Percentiles rank a stretch among this genome's conserved stretches.
Evolutionary conservation across 1,140 invertebrate species (phyloP).

Genomic region (Cherax destructor): DNA sequence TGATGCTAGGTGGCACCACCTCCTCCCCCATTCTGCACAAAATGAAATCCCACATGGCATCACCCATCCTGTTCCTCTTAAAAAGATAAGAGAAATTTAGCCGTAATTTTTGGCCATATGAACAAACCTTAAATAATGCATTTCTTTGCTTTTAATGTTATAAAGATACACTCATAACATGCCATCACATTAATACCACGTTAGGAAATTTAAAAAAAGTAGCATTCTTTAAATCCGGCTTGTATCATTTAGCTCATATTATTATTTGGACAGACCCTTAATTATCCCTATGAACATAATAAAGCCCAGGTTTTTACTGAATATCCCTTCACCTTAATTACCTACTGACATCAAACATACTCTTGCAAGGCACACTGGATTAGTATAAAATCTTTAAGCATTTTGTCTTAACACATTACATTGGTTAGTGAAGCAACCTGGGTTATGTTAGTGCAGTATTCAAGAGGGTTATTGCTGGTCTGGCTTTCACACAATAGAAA

Average conservation of each 20-base stretch:
- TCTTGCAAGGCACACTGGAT: too few species aligned
- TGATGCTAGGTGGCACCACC: conserved; percentile 17
- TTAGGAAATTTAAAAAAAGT: not conserved
- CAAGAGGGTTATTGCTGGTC: too few species aligned
- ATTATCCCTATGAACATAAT: too few species aligned
- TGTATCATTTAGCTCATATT: not conserved
- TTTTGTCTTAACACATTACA: too few species aligned
- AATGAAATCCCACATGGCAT: conserved; percentile 9
- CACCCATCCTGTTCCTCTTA: not conserved
- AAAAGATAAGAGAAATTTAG: not conserved
- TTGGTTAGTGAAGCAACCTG: too few species aligned
- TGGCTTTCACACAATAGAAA: too few species aligned
- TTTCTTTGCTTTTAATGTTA: not conserved
- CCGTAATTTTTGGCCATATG: not conserved
- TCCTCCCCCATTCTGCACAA: conserved; percentile 5
- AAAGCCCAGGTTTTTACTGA: too few species aligned
- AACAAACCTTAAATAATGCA: not conserved
- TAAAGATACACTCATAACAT: not conserved
- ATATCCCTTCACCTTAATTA: too few species aligned
- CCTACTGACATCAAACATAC: too few species aligned
- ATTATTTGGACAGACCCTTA: too few species aligned
- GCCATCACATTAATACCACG: not conserved
- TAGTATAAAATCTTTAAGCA: too few species aligned
- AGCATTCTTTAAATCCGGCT: not conserved
- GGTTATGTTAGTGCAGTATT: too few species aligned